A percentile compares a stretch with the other conserved stretches of the same genome.
Evolutionary conservation across 37 sponge, comb jelly and placozoan species (phyloP).

Genomic region (Bolinopsis microptera): DNA sequence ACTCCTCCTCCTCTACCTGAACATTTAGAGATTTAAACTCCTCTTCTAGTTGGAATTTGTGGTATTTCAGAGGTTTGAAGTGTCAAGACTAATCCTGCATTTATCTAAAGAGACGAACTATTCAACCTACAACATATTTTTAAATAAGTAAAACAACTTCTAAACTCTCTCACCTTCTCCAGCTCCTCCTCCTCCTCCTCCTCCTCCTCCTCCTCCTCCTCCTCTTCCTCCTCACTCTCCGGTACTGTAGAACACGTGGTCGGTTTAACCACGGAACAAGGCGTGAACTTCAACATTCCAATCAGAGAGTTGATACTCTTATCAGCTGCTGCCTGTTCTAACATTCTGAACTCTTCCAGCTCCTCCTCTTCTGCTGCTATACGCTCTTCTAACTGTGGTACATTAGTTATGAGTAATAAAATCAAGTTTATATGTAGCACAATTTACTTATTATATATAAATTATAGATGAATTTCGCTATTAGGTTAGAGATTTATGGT

Average conservation of each 20-base stretch:
- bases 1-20: not conserved
- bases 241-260: not conserved
- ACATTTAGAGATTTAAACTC: no score
- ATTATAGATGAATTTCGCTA: no score
- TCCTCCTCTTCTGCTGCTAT: constrained; percentile 46
- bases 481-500: no score
- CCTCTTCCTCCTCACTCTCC: not conserved
- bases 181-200: no score
- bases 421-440: no score
- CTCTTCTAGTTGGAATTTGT: not conserved
- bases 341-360: constrained; percentile 60
- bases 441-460: no score
- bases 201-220: no score
- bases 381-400: not conserved
- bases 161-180: no score
- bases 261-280: not conserved
- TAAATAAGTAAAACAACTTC: no score
- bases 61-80: not conserved
- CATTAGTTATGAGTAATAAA: not conserved
- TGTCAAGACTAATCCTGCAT: no score
- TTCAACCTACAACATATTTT: no score
- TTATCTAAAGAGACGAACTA: no score
- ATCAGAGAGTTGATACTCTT: constrained; percentile 61
- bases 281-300: constrained; percentile 42
- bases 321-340: constrained; percentile 55